phyloP scores from a whole-genome alignment of 2,113 vertebrate genomes.

The Pseudolaguvia tuberculata region DNA sequence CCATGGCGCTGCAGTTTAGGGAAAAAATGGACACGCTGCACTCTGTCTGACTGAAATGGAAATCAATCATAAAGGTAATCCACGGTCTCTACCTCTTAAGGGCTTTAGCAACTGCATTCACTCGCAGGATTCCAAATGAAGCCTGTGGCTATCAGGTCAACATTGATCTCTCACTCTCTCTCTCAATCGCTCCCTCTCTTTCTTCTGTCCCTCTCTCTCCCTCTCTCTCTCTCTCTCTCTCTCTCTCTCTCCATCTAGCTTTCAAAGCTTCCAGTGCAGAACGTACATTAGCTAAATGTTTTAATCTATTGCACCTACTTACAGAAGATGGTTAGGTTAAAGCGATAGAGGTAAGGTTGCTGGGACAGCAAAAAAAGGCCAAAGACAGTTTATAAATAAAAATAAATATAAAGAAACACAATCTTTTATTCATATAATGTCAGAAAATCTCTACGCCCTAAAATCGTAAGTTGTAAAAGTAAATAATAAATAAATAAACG shows the following conservation, averaged over 20 bases:
- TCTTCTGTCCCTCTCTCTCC: slow-evolving; percentile 20
- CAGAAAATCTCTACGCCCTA: not conserved
- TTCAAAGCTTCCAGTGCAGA: slow-evolving; percentile 43
- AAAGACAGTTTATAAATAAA: no score
- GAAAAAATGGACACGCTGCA: slow-evolving; percentile 82
- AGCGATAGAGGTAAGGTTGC: slow-evolving; percentile 14
- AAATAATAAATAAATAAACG: no score
- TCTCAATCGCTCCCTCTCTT: slow-evolving; percentile 25
- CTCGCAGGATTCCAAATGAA: slow-evolving; percentile 57
- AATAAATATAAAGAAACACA: slow-evolving; percentile 3
- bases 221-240: slow-evolving; percentile 32
- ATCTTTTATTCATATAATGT: not conserved
- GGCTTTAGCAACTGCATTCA: slow-evolving; percentile 73
- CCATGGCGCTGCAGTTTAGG: slow-evolving; percentile 46
- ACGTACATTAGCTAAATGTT: slow-evolving; percentile 52
- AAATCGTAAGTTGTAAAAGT: not conserved
- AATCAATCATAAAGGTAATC: slow-evolving; percentile 85
- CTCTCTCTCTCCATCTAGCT: slow-evolving; percentile 29
- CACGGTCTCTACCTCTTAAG: slow-evolving; percentile 70
- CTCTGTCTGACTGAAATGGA: slow-evolving; percentile 82
- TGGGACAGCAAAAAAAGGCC: not conserved
- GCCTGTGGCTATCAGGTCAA: slow-evolving; percentile 55
- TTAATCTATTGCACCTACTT: slow-evolving; percentile 50
- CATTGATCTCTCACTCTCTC: slow-evolving; percentile 54
- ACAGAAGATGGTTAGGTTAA: slow-evolving; percentile 34